Conservation (phyloP, 2,797 vertebrate genomes). For the Phaenicophaeus curvirostris region DNA sequence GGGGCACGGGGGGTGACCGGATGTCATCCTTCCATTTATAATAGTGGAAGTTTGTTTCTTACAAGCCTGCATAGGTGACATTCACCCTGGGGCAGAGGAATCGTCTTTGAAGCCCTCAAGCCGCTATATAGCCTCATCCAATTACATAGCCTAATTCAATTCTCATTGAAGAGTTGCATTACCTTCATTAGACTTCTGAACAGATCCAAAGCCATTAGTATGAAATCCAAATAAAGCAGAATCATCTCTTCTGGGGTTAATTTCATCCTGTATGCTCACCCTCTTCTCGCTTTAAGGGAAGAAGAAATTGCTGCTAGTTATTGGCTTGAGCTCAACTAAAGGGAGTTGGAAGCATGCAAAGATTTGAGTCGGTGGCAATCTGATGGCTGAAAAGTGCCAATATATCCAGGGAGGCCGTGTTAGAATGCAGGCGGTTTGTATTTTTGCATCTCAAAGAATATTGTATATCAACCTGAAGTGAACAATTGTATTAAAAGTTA, state of each 20-base stretch:
- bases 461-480: background rate
- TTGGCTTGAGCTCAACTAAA: conserved; percentile 17
- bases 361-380: background rate
- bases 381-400: conserved; percentile 33
- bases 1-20: conserved; percentile 41
- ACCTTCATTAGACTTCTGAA: conserved; percentile 53
- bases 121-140: conserved; percentile 5
- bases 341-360: conserved; percentile 29
- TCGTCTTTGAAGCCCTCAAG: conserved; percentile 33
- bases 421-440: background rate
- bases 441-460: background rate
- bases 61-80: conserved; percentile 53
- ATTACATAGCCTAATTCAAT: conserved; percentile 1
- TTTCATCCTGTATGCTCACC: conserved; percentile 54
- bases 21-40: conserved; percentile 26
- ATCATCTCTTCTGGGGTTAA: conserved; percentile 44
- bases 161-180: conserved; percentile 40
- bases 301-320: conserved; percentile 43
- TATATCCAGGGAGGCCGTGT: background rate
- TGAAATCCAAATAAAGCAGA: conserved; percentile 43
- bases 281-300: conserved; percentile 36
- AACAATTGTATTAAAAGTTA: background rate
- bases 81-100: conserved; percentile 45
- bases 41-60: conserved; percentile 49
- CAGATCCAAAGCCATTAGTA: conserved; percentile 60